Base-by-base conservation (phyloP, 2,113 vertebrate genomes). In the Eulemur macaco region DNA sequence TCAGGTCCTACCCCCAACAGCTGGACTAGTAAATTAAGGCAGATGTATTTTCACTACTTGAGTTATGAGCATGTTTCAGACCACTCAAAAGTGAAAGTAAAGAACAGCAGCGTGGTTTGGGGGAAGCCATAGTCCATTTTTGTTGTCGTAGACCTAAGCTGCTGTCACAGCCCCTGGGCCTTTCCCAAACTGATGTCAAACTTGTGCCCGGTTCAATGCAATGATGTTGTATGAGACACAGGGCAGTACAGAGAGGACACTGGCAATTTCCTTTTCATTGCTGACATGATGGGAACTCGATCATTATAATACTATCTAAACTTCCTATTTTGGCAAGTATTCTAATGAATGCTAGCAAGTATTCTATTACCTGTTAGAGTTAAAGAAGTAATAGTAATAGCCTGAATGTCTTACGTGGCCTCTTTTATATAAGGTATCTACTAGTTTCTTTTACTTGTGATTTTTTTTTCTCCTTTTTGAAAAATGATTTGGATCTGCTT, bases 31-130 rank as follows among this genome's bases (percentile, higher is more conserved):
- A 18, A 11, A 52, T 76, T 37, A 8, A 15, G 10, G 68, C 23
- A 52, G 34, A 64, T 37, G 5, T 64, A 6, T 73, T 77, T 93
- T 54, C 45, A 29, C 42, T 80, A 0, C 6, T 69, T 76, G 39
- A 42, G 64, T 90, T 60, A 34, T 37, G 68, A 18, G 37, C 42
- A 5, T 20, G 63, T 54, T 86, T 92, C 60, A 80, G 76, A 80
- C 58, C 13, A 21, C 74, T 85, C 54, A 42, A 74, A 94, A 94
- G 83, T 95, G 77, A 86, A 97, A 94, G 85, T 68, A 37, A 37
- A 77, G n/a, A 74, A 64, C 13, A 66, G 14, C 6, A 58, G 34
- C 6, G 3, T 58, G 80, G 47, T 92, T 71, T 64, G 71, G 29
- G 27, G 37, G 71, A 73, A 25, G 34, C 21, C 17, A 3, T 0